phyloP scores from a whole-genome alignment of 2,888 invertebrate species.

The Spodoptera exigua region DNA sequence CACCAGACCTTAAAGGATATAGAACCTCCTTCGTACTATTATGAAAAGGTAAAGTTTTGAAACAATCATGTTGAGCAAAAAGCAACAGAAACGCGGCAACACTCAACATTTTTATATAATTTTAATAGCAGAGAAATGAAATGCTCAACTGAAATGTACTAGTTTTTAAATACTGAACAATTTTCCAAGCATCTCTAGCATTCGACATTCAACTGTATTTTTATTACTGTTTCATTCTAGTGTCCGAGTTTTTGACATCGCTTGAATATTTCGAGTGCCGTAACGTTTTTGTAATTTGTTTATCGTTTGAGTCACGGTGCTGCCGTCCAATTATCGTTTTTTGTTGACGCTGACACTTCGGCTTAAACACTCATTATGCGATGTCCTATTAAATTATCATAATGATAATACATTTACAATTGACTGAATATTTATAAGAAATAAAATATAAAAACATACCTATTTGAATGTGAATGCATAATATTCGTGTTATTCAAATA shows the following conservation, averaged over 20 bases:
- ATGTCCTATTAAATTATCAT: slow-evolving; percentile 23
- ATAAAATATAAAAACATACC: no score
- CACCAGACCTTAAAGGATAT: neutral
- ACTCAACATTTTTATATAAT: slow-evolving; percentile 32
- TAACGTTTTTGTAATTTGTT: slow-evolving; percentile 24
- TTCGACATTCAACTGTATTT: slow-evolving; percentile 42
- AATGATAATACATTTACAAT: slow-evolving; percentile 2
- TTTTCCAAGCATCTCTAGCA: slow-evolving; percentile 33
- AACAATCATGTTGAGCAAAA: slow-evolving; percentile 15
- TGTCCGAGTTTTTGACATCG: slow-evolving; percentile 39
- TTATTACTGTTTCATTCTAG: slow-evolving; percentile 41
- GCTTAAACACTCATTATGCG: slow-evolving; percentile 28
- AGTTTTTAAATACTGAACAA: slow-evolving; percentile 34
- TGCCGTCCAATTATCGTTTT: slow-evolving; percentile 33
- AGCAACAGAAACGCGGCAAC: slow-evolving; percentile 30
- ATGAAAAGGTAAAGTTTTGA: neutral
- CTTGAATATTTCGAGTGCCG: slow-evolving; percentile 35
- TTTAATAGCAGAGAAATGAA: slow-evolving; percentile 31
- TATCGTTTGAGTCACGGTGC: slow-evolving; percentile 13
- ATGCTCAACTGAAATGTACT: slow-evolving; percentile 9
- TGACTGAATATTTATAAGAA: slow-evolving; percentile 2
- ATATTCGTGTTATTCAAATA: neutral
- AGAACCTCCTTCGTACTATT: neutral
- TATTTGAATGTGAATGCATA: neutral
- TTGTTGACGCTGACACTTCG: slow-evolving; percentile 21